Evolutionary conservation across 2,113 vertebrate genomes (phyloP), one percentile per base, ranked within the genome.

Genomic region (Myotis yumanensis): DNA sequence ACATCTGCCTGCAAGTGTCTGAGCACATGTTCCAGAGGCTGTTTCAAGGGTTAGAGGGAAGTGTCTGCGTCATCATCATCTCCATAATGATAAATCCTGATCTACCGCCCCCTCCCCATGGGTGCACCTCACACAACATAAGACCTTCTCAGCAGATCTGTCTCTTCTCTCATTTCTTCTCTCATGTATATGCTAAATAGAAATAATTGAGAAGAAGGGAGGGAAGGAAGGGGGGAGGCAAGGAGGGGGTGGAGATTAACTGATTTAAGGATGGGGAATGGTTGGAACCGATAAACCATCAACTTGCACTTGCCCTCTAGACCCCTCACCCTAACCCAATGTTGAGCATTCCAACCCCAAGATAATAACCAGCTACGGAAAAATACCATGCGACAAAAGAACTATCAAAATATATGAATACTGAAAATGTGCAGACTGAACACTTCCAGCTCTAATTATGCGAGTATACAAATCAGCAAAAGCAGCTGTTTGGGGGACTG

Each of bases 371-470:
- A 89, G 79, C 68, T 71, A 87, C 89, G 52, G 81, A 89, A 96
- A 95, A 97, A 96, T 71, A 72, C 77, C 86, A 81, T 0, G 25
- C 89, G 68, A 91, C 71, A 72, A 95, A 95, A 89, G 86, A 95
- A 87, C 84, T 93, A 96, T 96, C 90, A 80, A 96, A 96, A 73
- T 69, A 95, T 66, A 91, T 92, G 94, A 98, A 98, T 98, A 97
- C 97, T 96, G 98, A 98, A 97, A 94, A 97, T 97, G 43, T 96
- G 68, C 89, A 92, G 79, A 82, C 89, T 96, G 72, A 96, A 96
- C 84, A 90, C 91, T 96, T 95, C 93, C 96, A 80, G 48, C 79
- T 59, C 62, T 94, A 93, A 98, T 97, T 97, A 96, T 96, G 81
- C 32, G 35, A 73, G 72, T 88, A 86, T 95, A 96, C 94, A 96